These are phyloP conservation scores for Champsocephalus gunnari DNA, from an alignment of 2,797 vertebrate species.

Conservation along the genomic window DNA sequence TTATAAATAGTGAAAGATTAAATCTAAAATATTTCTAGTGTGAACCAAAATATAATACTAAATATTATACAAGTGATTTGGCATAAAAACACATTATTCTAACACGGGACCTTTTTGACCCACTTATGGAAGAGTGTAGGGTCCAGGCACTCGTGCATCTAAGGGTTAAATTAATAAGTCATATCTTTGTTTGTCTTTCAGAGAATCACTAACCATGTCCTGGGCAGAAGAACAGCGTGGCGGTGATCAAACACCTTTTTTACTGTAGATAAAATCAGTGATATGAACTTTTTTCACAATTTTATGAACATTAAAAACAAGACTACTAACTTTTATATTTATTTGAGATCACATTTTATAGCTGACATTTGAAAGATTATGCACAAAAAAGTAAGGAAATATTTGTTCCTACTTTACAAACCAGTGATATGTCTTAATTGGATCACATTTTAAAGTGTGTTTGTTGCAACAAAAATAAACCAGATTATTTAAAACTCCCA, in stretches of 20 bases:
- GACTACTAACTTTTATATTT: constrained; percentile 49
- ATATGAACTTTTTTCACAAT: not conserved
- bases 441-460: constrained; percentile 11
- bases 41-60: too few relatives aligned
- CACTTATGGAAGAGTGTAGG: too few relatives aligned
- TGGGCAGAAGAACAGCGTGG: constrained; percentile 70
- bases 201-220: constrained; percentile 74
- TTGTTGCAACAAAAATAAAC: constrained; percentile 59
- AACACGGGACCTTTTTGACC: too few relatives aligned
- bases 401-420: too few relatives aligned
- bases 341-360: not conserved
- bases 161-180: not conserved
- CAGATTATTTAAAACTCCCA: not conserved
- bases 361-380: constrained; percentile 41
- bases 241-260: constrained; percentile 46
- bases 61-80: too few relatives aligned
- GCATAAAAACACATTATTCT: too few relatives aligned
- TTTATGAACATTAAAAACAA: constrained; percentile 15
- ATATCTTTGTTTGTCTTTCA: constrained; percentile 50
- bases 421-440: constrained; percentile 4
- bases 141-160: too few relatives aligned
- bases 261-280: constrained; percentile 13
- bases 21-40: too few relatives aligned
- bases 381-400: not conserved
- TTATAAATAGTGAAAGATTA: too few relatives aligned